Conservation (phyloP, 1,140 invertebrate species). For the Chlorops oryzae region DNA sequence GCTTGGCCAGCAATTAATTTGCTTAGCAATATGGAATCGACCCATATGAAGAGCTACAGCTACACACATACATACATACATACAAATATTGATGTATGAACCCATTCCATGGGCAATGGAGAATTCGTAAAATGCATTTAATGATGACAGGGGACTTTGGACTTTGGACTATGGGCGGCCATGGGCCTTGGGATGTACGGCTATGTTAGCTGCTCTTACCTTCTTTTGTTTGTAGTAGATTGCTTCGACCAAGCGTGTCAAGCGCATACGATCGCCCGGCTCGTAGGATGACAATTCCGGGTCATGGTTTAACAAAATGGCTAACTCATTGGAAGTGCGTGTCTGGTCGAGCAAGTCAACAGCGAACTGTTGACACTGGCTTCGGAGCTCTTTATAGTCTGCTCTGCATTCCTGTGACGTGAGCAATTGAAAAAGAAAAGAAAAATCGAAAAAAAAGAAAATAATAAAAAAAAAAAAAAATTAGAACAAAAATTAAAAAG, state of each 20-base stretch:
- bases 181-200: background rate
- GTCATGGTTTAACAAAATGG: slow-evolving; percentile 85
- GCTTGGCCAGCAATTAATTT: too few relatives aligned
- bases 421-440: background rate
- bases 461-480: background rate
- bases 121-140: background rate
- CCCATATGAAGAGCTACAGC: too few relatives aligned
- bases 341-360: slow-evolving; percentile 85
- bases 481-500: too few relatives aligned
- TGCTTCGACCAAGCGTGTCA: slow-evolving; percentile 77
- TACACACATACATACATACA: too few relatives aligned
- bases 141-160: background rate
- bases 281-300: slow-evolving; percentile 61
- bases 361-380: slow-evolving; percentile 85
- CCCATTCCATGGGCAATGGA: too few relatives aligned
- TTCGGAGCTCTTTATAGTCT: slow-evolving; percentile 73
- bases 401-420: slow-evolving; percentile 61
- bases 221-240: slow-evolving; percentile 91
- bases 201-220: slow-evolving; percentile 56
- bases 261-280: slow-evolving; percentile 67
- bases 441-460: background rate
- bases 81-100: too few relatives aligned
- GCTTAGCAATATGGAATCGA: too few relatives aligned
- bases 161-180: background rate
- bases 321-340: slow-evolving; percentile 80